These are phyloP conservation scores for Diarsia brunnea DNA, from an alignment of 2,888 invertebrate species.

Conservation along the genomic window DNA sequence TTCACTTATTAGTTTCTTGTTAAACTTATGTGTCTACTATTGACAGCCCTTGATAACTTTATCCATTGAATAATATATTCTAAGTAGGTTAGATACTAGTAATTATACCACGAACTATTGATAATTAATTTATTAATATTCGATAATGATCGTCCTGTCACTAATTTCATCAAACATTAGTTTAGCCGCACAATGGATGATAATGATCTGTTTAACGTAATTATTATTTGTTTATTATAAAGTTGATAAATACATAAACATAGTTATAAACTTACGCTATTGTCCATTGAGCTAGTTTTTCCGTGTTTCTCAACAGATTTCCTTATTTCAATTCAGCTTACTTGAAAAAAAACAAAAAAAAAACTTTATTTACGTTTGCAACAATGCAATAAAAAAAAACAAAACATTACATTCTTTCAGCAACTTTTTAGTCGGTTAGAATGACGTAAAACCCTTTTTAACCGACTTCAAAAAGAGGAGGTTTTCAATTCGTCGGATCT, in stretches of 20 bases:
- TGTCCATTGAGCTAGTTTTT: neutral
- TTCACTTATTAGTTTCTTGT: neutral
- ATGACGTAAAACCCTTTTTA: neutral
- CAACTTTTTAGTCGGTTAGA: neutral
- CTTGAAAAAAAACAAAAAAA: slow-evolving; percentile 20
- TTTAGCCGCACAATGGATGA: slow-evolving; percentile 5
- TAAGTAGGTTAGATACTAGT: neutral
- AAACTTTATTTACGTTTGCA: neutral
- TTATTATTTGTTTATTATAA: neutral
- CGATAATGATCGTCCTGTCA: slow-evolving; percentile 1
- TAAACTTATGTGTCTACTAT: neutral
- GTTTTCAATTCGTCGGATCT: too few species aligned
- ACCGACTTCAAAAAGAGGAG: too few species aligned
- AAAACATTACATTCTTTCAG: neutral
- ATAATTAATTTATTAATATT: slow-evolving; percentile 38
- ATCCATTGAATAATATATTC: slow-evolving; percentile 15
- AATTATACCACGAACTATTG: slow-evolving; percentile 3
- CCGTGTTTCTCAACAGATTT: neutral
- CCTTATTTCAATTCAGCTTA: slow-evolving; percentile 15
- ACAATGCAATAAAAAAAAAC: neutral
- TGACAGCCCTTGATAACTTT: neutral
- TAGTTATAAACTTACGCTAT: neutral
- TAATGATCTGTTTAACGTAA: neutral
- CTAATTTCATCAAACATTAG: slow-evolving; percentile 35
- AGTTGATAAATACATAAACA: neutral